Base-by-base conservation (phyloP, 2,888 invertebrate genomes). In the Bellardia pandia region DNA sequence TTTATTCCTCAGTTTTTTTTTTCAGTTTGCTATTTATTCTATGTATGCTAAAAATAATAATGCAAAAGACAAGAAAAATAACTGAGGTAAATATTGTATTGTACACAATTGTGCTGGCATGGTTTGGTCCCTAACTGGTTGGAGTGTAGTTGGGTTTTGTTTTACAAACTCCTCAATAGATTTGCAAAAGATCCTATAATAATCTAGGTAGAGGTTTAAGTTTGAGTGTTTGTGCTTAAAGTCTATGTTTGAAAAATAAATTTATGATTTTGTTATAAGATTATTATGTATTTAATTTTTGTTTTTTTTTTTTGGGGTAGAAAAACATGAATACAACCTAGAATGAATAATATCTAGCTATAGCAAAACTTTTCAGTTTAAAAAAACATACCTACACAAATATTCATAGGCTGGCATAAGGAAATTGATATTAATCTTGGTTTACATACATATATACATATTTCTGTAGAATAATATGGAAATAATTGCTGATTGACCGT, bases 201-300 rank as follows among this genome's bases (percentile, higher is more conserved):
- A n/a, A 9, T 58, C 9, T 13, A 37, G 8, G 14, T 58, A n/a
- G 23, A 37, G 8, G 5, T 23, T 42, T 68, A 8, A 13, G 13
- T 8, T 16, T 33, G 56, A 56, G 23, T 56, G 11, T 60, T 42
- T 68, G 42, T 42, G 69, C 14, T 58, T 33, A 75, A 69, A 42
- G 58, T 81, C 72, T 81, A 64, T 42, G 33, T 60, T 68, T 58
- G 72, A 74, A 74, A 83, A 77, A 80, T 37, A 81, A 37, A 81
- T 76, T 82, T 86, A 74, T 77, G 86, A 86, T 86, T 72, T 77
- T 81, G 56, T 81, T 76, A 16, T n/a, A 62, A 76, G 79, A 81
- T 85, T 81, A 81, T 62, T 51, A 14, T n/a, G n/a, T 51, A 14
- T 64, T 23, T 23, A 23, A 23, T 23, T 23, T 14, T 1, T 14